Base-by-base conservation (phyloP, 2,113 vertebrate species). In the Forbesichthys papilliferus region DNA sequence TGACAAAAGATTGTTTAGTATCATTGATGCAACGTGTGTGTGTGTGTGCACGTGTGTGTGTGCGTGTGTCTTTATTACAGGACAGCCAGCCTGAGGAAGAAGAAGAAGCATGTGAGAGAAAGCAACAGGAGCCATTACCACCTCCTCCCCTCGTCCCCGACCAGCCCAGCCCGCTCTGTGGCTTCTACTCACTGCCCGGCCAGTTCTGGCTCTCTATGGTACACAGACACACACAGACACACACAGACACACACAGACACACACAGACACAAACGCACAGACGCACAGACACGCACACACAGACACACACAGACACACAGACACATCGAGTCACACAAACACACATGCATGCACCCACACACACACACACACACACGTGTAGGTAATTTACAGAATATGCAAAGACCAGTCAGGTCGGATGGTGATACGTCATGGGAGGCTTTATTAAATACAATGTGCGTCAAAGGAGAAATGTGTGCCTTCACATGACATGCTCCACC, bases 181-280 rank as follows among this genome's bases (percentile, higher is more conserved):
- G 95, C 10, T 97, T 98, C 91, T 96, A 98, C 81, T 96, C 96
- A 51, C 64, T 68, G 53, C 93, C 96, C 33, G 94, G 93, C 53
- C 91, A 88, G 67, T 98, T 98, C 88, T 98, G 96, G 96, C 87
- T 98, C 49, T 96, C 96, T n/a, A 74, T 99, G 95, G 97, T 99
- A 92, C 14, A 62, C 54, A 16, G 0, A 0, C 16, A 48, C 48
- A 54, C 48, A 55, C 27, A 48, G 1, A 20, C 27, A 27, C 27
- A 27, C 0, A 27, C 27, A 27, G 0, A 3, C 2, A 27, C 27
- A 27, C 2, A 27, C 27, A 3, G n/a, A n/a, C n/a, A n/a, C n/a
- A n/a, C n/a, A n/a, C n/a, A n/a, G n/a, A n/a, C n/a, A n/a, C n/a
- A n/a, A n/a, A n/a, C n/a, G n/a, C n/a, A n/a, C n/a, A n/a, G n/a